Conservation (phyloP, 2,888 invertebrate species). For the Mesorhabditis belari region DNA sequence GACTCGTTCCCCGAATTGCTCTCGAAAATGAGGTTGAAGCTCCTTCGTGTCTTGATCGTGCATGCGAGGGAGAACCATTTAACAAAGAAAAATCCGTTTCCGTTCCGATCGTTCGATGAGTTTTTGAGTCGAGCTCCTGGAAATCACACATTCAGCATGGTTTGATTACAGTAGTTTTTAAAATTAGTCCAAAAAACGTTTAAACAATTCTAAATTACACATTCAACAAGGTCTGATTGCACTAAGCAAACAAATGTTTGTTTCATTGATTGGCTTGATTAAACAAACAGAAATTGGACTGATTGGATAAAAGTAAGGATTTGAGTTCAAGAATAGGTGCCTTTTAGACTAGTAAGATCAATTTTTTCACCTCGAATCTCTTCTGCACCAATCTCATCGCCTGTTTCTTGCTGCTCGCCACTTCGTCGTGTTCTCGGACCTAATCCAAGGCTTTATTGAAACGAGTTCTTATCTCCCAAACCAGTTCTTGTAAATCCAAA, state of each 20-base stretch:
- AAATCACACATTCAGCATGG: no score
- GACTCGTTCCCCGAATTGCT: slow-evolving; percentile 13
- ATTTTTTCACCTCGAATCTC: slow-evolving; percentile 18
- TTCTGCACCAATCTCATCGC: slow-evolving; percentile 46
- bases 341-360: no score
- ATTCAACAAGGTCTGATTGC: no score
- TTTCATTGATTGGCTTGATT: no score
- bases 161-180: no score
- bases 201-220: no score
- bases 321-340: no score
- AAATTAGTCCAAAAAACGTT: no score
- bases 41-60: neutral
- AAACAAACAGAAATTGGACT: no score
- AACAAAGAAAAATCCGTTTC: neutral
- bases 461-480: no score
- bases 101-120: slow-evolving; percentile 5
- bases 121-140: slow-evolving; percentile 14
- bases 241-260: no score
- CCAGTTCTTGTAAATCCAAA: slow-evolving; percentile 68
- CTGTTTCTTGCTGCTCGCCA: slow-evolving; percentile 42
- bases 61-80: neutral
- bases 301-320: no score
- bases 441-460: neutral
- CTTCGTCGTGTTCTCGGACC: slow-evolving; percentile 44
- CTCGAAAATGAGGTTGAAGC: slow-evolving; percentile 11